A percentile compares a stretch with the other conserved stretches of the same genome.
phyloP scores from a whole-genome alignment of 2,113 vertebrate genomes.

The Pardalotus punctatus region DNA sequence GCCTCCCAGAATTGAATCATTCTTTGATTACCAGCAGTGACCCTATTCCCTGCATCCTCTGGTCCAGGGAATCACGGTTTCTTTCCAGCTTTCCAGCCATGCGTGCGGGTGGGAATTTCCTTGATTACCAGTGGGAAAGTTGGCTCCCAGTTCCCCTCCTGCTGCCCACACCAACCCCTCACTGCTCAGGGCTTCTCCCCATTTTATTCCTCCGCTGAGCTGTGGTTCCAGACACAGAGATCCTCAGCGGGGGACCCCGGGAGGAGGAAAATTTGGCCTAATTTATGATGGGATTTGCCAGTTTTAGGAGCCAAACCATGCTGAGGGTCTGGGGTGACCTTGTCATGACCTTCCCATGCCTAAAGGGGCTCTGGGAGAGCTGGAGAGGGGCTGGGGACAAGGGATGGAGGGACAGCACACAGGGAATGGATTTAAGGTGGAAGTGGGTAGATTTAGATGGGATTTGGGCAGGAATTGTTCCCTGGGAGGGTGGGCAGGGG shows the following conservation, averaged over 20 bases:
- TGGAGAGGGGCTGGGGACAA: background rate
- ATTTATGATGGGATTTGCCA: background rate
- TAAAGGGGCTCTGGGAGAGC: background rate
- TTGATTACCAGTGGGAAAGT: background rate
- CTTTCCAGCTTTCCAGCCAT: background rate
- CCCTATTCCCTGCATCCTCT: background rate
- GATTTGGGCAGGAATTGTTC: background rate
- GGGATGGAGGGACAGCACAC: background rate
- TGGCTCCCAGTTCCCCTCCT: background rate
- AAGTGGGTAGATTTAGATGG: rapidly evolving
- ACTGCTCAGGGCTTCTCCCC: background rate
- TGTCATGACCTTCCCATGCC: rapidly evolving
- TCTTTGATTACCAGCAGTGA: background rate
- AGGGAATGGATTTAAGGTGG: background rate
- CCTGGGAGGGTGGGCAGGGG: rapidly evolving
- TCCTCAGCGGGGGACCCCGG: background rate
- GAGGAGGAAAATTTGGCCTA: background rate
- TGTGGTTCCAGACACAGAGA: rapidly evolving
- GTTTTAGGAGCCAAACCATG: rapidly evolving
- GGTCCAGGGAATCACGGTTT: background rate
- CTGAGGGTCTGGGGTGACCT: rapidly evolving
- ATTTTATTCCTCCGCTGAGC: background rate
- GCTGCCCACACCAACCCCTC: background rate
- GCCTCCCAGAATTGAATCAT: background rate
- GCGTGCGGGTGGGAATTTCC: background rate